Conservation (phyloP, 2,888 invertebrate genomes). For the Tachina lurida region DNA sequence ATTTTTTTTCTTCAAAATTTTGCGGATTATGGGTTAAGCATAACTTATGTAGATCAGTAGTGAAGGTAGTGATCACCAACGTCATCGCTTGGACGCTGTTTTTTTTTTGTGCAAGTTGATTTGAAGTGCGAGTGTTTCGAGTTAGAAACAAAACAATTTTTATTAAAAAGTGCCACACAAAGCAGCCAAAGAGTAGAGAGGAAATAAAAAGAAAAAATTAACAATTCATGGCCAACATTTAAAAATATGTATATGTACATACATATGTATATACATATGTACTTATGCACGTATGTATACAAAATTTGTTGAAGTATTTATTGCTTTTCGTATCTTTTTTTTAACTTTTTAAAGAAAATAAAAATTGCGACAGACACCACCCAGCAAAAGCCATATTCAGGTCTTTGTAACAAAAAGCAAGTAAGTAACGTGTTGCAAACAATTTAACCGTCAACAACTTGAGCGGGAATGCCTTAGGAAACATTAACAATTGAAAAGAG, state of each 20-base stretch:
- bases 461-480: constrained; percentile 7
- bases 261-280: too few relatives aligned
- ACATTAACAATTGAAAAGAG: constrained; percentile 63
- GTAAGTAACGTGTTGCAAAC: constrained; percentile 21
- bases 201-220: neutral
- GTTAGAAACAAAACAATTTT: constrained; percentile 10
- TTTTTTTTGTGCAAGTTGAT: constrained; percentile 11
- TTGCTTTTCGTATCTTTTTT: constrained; percentile 5
- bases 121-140: constrained; percentile 9
- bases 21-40: constrained; percentile 28
- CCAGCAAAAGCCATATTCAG: constrained; percentile 20
- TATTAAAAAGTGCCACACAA: constrained; percentile 15
- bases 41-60: constrained; percentile 50
- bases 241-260: neutral
- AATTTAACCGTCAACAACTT: constrained; percentile 20
- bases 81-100: neutral
- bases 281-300: too few relatives aligned
- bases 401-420: constrained; percentile 11
- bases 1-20: neutral
- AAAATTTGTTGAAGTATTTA: neutral
- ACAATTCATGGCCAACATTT: constrained; percentile 29
- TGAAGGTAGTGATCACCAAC: constrained; percentile 28
- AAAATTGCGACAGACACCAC: constrained; percentile 25
- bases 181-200: neutral
- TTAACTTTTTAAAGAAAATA: neutral